These are phyloP conservation scores for Seriola rivoliana DNA, from an alignment of 2,113 vertebrate species.

Conservation along the genomic window DNA sequence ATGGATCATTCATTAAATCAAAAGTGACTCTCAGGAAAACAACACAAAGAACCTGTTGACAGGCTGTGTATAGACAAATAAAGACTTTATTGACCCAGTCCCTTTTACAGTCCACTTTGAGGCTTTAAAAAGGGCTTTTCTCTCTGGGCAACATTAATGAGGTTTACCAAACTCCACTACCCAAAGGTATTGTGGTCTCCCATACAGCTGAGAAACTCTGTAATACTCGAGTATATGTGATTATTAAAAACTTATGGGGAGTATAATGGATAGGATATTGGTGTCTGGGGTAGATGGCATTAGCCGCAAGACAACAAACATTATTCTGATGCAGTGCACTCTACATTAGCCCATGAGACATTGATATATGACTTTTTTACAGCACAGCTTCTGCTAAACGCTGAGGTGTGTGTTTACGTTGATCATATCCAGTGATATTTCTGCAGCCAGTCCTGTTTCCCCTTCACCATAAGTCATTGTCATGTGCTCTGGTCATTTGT, in stretches of 20 bases:
- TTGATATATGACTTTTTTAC: constrained; percentile 45
- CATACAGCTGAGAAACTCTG: constrained; percentile 8
- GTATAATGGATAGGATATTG: constrained; percentile 7
- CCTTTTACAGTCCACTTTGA: constrained; percentile 31
- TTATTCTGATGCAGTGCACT: constrained; percentile 27
- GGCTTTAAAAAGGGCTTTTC: constrained; percentile 37
- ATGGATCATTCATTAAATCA: constrained; percentile 66
- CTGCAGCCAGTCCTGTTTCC: constrained; percentile 56
- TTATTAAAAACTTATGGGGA: constrained; percentile 35
- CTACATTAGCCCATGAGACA: constrained; percentile 14
- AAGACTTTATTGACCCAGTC: constrained; percentile 51
- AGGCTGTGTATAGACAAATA: constrained; percentile 52
- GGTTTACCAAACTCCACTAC: constrained; percentile 33
- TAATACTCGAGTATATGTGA: constrained; percentile 21
- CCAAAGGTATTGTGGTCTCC: constrained; percentile 30
- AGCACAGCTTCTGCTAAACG: constrained; percentile 31
- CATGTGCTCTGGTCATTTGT: constrained; percentile 29
- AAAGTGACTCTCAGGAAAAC: constrained; percentile 65
- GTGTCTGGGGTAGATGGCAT: constrained; percentile 20
- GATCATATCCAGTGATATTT: constrained; percentile 66
- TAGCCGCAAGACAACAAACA: constrained; percentile 31
- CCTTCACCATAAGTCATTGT: constrained; percentile 68
- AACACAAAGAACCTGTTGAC: constrained; percentile 59
- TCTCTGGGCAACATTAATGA: constrained; percentile 48
- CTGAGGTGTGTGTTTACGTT: constrained; percentile 45